Conservation (phyloP, 2,113 vertebrate genomes). For the Syngnathus floridae region DNA sequence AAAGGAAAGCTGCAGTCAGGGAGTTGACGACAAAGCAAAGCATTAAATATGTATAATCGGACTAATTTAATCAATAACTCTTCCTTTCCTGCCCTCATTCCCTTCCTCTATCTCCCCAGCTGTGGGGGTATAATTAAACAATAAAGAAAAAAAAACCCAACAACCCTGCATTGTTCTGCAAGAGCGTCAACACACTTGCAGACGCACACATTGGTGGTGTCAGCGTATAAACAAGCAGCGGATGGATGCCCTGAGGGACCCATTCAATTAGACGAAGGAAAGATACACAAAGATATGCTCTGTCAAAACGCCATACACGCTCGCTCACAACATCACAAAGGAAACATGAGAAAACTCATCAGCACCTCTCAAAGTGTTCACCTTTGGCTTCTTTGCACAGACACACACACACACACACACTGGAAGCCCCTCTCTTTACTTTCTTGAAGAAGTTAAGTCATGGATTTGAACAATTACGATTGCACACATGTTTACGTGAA, state of each 20-base stretch:
- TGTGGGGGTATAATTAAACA: constrained; percentile 57
- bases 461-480: neutral
- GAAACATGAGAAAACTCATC: constrained; percentile 38
- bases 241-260: constrained; percentile 49
- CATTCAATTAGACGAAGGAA: constrained; percentile 55
- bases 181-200: constrained; percentile 2
- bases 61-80: constrained; percentile 52
- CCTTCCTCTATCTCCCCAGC: constrained; percentile 42
- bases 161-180: constrained; percentile 15
- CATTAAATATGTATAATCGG: constrained; percentile 52
- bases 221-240: constrained; percentile 50
- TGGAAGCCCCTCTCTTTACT: neutral
- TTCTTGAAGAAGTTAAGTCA: too few species aligned
- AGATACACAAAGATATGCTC: constrained; percentile 54
- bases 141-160: constrained; percentile 28
- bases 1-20: neutral
- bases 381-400: neutral
- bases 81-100: constrained; percentile 30
- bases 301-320: constrained; percentile 39
- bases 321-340: constrained; percentile 16
- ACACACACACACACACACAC: too few species aligned
- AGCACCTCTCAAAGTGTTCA: constrained; percentile 27
- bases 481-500: neutral
- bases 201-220: constrained; percentile 48
- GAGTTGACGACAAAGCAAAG: constrained; percentile 30